A percentile compares a stretch with the other conserved stretches of the same genome.
phyloP scores from a whole-genome alignment of 2,113 vertebrate genomes.

The Heliornis fulica region DNA sequence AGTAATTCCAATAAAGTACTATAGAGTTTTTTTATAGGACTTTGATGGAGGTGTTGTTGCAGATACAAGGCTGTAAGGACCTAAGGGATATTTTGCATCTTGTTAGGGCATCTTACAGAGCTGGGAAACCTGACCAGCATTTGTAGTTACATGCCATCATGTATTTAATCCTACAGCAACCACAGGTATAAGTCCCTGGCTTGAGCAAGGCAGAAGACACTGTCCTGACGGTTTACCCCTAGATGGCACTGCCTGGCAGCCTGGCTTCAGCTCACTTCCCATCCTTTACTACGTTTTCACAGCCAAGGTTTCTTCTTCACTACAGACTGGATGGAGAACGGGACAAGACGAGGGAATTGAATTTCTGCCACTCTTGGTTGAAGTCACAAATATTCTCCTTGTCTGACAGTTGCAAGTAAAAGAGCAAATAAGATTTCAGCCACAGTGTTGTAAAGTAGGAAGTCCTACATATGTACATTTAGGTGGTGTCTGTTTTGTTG shows the following conservation, averaged over 20 bases:
- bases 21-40: neutral
- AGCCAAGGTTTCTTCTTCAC: neutral
- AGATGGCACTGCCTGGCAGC: constrained; percentile 59
- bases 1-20: neutral
- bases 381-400: neutral
- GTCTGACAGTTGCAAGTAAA: neutral
- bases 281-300: neutral
- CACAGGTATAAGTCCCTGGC: neutral
- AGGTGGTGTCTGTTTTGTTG: neutral
- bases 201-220: neutral
- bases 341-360: neutral
- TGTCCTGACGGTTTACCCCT: neutral
- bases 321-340: neutral
- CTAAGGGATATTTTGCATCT: neutral
- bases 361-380: neutral
- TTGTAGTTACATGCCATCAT: neutral
- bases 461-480: neutral
- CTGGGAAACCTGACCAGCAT: neutral
- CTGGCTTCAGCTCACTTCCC: neutral
- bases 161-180: neutral
- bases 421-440: neutral
- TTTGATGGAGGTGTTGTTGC: neutral
- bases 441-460: neutral
- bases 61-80: neutral
- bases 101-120: neutral